Evolutionary conservation across 2,797 vertebrate species (phyloP), one percentile per base, ranked within the genome.

Genomic region (Gila robusta): DNA sequence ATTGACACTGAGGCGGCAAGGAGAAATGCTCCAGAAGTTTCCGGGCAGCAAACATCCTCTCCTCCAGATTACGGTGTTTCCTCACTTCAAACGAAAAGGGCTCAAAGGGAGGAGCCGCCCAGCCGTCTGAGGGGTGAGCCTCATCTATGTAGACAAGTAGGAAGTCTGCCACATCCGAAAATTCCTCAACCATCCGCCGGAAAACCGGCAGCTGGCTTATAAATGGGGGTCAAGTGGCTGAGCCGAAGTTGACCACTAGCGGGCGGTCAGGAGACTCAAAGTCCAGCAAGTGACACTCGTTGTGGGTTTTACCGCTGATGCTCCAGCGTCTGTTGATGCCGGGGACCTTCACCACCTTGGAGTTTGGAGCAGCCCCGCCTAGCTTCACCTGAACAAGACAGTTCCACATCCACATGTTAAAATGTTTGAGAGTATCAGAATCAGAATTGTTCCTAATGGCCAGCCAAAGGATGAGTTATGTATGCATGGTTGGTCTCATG

Each of bases 81-180:
- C 94, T 96, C 81, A 99, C 96, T 89, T 96, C 95, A 11, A 99
- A 98, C 6, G 96, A 96, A 85, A 93, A 93, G n/a, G 95, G 89
- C 79, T 97, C 96, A 92, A 95, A 95, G 41, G 96, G 94, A 78
- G 98, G 97, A 0, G 96, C 97, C 66, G 96, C 97, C 98, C 98
- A 99, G 92, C 98, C 98, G 0, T 99, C 98, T 2, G 98, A 97
- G 0, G 98, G 98, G 88, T 99, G 98, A 89, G 98, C 98, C 94
- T 99, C 98, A 56, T 99, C 98, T 1, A 99, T 98, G 95, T 99
- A 99, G 91, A 99, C 98, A 88, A 99, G 93, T 91, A 99, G 92
- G 92, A 99, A 99, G 93, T 99, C 98, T 26, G 98, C 98, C 89
- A 98, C 98, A 5, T 96, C 94, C 0, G 97, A 97, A 94, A 97